phyloP scores from a whole-genome alignment of 2,888 invertebrate genomes.

The Tillus elongatus region DNA sequence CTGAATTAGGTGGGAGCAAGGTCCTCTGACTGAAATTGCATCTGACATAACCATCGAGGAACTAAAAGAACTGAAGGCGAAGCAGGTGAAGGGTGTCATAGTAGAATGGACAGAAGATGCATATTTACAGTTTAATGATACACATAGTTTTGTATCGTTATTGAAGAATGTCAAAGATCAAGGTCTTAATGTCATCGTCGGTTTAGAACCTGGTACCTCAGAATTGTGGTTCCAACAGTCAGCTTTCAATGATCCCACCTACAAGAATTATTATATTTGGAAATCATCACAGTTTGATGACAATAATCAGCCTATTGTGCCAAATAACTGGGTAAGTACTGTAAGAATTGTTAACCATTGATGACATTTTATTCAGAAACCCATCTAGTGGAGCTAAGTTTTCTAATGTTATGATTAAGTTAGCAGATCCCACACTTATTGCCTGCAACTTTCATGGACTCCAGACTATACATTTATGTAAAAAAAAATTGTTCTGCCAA shows the following conservation, averaged over 20 bases:
- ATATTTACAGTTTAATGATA: slow-evolving; percentile 51
- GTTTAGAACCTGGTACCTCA: slow-evolving; percentile 67
- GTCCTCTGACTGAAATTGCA: slow-evolving; percentile 61
- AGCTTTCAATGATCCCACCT: slow-evolving; percentile 46
- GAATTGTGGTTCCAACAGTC: slow-evolving; percentile 58
- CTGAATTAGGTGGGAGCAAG: slow-evolving; percentile 59
- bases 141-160: slow-evolving; percentile 43
- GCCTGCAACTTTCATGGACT: no score
- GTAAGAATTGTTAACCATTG: background rate
- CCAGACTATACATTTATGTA: no score
- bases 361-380: no score
- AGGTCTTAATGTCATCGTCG: slow-evolving; percentile 57
- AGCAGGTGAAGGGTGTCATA: slow-evolving; percentile 56
- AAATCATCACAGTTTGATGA: slow-evolving; percentile 39
- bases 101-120: slow-evolving; percentile 52
- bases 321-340: slow-evolving; percentile 65
- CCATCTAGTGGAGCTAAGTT: no score
- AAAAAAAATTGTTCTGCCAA: no score
- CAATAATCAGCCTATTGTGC: slow-evolving; percentile 40
- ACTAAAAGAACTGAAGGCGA: slow-evolving; percentile 34
- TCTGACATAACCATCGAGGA: slow-evolving; percentile 33
- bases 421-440: no score
- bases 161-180: slow-evolving; percentile 44
- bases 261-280: slow-evolving; percentile 75
- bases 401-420: no score